A percentile compares a stretch with the other conserved stretches of the same genome.
phyloP scores from a whole-genome alignment of 2,888 invertebrate genomes.

The Ophion slaviceki region DNA sequence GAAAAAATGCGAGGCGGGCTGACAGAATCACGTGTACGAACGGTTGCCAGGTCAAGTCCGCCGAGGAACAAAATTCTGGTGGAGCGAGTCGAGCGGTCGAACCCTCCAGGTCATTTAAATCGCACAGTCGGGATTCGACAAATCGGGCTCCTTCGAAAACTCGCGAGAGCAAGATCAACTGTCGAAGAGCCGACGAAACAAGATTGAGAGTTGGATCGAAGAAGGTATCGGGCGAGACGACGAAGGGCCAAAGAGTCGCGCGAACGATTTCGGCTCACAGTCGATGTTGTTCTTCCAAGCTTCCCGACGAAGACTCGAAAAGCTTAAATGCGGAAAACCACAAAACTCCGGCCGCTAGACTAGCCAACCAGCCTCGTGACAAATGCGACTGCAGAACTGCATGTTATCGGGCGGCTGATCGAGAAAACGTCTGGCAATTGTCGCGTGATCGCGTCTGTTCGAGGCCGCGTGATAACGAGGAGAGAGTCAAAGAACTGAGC shows the following conservation, averaged over 20 bases:
- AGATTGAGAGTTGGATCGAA: neutral
- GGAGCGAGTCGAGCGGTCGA: neutral
- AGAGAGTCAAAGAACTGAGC: constrained; percentile 72
- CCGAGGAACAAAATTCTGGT: neutral
- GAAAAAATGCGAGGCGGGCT: neutral
- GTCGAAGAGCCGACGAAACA: neutral
- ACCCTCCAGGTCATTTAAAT: neutral
- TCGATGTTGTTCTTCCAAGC: constrained; percentile 40
- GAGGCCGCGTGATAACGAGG: constrained; percentile 29
- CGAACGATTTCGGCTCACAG: constrained; percentile 55
- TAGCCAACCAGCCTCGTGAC: neutral
- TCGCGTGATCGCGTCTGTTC: constrained; percentile 21
- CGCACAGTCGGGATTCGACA: neutral
- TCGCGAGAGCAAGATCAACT: neutral
- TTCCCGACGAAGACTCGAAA: neutral
- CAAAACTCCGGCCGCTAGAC: neutral
- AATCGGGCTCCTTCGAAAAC: neutral
- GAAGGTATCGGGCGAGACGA: neutral
- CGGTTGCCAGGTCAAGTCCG: neutral
- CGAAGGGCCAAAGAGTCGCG: constrained; percentile 33
- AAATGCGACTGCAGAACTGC: constrained; percentile 24
- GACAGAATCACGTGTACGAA: neutral
- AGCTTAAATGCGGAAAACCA: neutral
- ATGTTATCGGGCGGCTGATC: neutral
- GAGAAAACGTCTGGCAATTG: constrained; percentile 25